Evolutionary conservation across 2,888 invertebrate genomes (phyloP), one percentile per base, ranked within the genome.

Genomic region (Cephus rjabovi): DNA sequence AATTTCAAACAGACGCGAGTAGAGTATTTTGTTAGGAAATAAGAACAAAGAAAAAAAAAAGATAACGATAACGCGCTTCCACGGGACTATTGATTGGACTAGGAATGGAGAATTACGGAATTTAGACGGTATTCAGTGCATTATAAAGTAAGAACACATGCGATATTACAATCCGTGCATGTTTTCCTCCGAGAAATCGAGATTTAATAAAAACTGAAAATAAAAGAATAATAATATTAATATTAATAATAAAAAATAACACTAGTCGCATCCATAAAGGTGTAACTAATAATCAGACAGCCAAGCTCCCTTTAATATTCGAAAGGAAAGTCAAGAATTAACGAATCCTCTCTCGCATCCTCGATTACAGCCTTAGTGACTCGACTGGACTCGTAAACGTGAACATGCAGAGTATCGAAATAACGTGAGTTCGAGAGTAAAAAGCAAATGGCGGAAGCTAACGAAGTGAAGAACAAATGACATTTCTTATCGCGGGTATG

Each of bases 91-190:
- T 9, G 56, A 56, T 56, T 23, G 23, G 6, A 56, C 56, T 56
- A 56, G 23, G 56, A 56, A 56, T 56, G 56, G 56, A 56, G 23
- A 56, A 56, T 56, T 9, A 56, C 56, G 56, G 2, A 15, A 56
- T 56, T 56, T 56, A 23, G 76, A 69, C 73, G 75, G 75, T 79
- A 77, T 74, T 79, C 77, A 76, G 76, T 78, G 79, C 73, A 78
- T 81, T 78, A 76, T 81, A 77, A 78, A 73, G 81, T 78, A 77
- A 73, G 77, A 56, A 71, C 71, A 81, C 81, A 77, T 80, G 81
- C 78, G 79, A 79, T 78, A 80, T 81, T 79, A 80, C 77, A 82
- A 81, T 82, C 78, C 78, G 77, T 80, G 80, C 78, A 80, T 80
- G 77, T 81, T 73, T 73, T 77, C 74, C 56, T 78, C 70, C 71